Evolutionary conservation across 2,888 invertebrate genomes (phyloP).

Genomic region (Lobophora halterata): DNA sequence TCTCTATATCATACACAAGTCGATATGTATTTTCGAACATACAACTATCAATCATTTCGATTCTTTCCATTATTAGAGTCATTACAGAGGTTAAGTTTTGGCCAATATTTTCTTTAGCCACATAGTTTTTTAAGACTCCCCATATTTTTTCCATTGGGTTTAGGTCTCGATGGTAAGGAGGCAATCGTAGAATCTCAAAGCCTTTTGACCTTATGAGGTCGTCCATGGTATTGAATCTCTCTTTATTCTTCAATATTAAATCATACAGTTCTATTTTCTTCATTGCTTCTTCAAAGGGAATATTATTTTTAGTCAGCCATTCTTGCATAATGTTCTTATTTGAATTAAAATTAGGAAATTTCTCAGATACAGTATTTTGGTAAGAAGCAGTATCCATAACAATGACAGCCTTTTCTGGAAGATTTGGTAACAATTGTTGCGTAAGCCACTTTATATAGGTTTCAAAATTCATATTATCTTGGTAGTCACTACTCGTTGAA

Average conservation of each 20-base stretch:
- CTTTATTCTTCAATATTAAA: constrained; percentile 2
- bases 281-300: background rate
- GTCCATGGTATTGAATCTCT: background rate
- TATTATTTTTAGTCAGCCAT: too few species aligned
- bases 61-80: too few species aligned
- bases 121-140: background rate
- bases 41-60: too few species aligned
- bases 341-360: background rate
- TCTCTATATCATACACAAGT: too few species aligned
- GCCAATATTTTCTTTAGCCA: background rate
- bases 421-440: constrained; percentile 3
- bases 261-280: background rate
- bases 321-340: too few species aligned
- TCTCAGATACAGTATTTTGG: background rate
- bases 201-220: too few species aligned
- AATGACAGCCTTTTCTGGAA: constrained; percentile 1
- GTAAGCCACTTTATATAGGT: constrained; percentile 2
- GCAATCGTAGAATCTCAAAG: too few species aligned
- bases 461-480: constrained; percentile 5
- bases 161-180: too few species aligned
- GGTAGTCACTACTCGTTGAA: background rate
- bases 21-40: too few species aligned
- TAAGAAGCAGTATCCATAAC: constrained; percentile 7
- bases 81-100: too few species aligned
- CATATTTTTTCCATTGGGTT: background rate